A percentile compares a stretch with the other conserved stretches of the same genome.
These are phyloP conservation scores for Noturus placidus DNA, from an alignment of 2,113 vertebrate genomes.

Conservation along the genomic window DNA sequence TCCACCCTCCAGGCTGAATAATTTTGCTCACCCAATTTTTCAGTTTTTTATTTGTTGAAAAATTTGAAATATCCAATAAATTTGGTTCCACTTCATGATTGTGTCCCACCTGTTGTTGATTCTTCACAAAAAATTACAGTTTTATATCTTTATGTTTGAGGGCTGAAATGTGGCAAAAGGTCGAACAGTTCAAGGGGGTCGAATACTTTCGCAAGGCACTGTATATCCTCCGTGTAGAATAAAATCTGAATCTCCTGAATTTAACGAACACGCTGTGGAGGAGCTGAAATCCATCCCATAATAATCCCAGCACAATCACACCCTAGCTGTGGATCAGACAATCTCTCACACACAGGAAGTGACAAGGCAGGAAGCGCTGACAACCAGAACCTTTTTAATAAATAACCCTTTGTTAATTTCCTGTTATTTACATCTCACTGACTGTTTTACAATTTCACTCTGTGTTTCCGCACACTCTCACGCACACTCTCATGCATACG, in stretches of 20 bases:
- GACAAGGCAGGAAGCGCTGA: slow-evolving; percentile 39
- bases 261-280: background rate
- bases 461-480: background rate
- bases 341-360: background rate
- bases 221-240: too few relatives aligned
- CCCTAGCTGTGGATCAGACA: background rate
- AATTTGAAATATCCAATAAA: too few relatives aligned
- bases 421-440: slow-evolving; percentile 70
- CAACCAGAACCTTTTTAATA: slow-evolving; percentile 82
- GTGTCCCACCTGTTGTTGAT: too few relatives aligned
- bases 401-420: slow-evolving; percentile 79
- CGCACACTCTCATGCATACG: background rate
- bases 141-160: too few relatives aligned
- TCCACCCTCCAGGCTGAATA: too few relatives aligned
- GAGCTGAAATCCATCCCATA: background rate
- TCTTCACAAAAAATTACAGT: too few relatives aligned
- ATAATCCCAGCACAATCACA: background rate
- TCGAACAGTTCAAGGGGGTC: too few relatives aligned
- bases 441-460: background rate
- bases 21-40: too few relatives aligned
- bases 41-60: too few relatives aligned
- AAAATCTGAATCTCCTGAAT: background rate
- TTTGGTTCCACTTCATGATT: too few relatives aligned
- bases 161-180: too few relatives aligned
- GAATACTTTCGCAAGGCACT: too few relatives aligned